These are phyloP conservation scores for Yoshiicerus persimilis DNA, from an alignment of 1,140 invertebrate species.

Conservation along the genomic window DNA sequence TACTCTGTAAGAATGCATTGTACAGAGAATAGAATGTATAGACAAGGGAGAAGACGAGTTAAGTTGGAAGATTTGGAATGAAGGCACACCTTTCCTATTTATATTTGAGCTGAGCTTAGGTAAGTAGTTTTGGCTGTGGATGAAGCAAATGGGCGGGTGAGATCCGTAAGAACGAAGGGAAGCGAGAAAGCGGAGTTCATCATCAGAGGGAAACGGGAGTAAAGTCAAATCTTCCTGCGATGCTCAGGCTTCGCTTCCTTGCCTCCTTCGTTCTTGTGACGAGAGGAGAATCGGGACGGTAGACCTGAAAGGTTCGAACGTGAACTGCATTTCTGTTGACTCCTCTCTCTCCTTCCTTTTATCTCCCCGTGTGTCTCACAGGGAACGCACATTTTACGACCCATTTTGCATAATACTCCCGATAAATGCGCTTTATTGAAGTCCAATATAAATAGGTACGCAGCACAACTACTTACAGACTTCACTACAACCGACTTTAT, in stretches of 20 bases:
- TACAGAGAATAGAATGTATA: neutral
- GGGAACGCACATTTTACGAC: slow-evolving; percentile 35
- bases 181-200: slow-evolving; percentile 21
- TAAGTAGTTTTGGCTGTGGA: slow-evolving; percentile 9
- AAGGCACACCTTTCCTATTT: slow-evolving; percentile 29
- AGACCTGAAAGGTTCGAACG: slow-evolving; percentile 23
- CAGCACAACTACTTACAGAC: neutral
- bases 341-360: slow-evolving; percentile 19
- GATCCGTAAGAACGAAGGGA: neutral
- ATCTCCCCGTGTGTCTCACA: slow-evolving; percentile 25
- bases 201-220: slow-evolving; percentile 25
- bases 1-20: neutral
- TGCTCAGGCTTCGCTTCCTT: neutral
- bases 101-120: slow-evolving; percentile 30
- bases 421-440: slow-evolving; percentile 44
- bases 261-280: too few relatives aligned
- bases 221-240: neutral
- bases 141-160: slow-evolving; percentile 26
- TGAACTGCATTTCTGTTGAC: slow-evolving; percentile 35
- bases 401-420: slow-evolving; percentile 44
- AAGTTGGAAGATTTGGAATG: slow-evolving; percentile 5
- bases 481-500: neutral
- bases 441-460: slow-evolving; percentile 35
- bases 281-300: neutral
- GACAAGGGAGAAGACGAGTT: neutral